phyloP scores from a whole-genome alignment of 2,797 vertebrate species.

The Thalassophryne amazonica region DNA sequence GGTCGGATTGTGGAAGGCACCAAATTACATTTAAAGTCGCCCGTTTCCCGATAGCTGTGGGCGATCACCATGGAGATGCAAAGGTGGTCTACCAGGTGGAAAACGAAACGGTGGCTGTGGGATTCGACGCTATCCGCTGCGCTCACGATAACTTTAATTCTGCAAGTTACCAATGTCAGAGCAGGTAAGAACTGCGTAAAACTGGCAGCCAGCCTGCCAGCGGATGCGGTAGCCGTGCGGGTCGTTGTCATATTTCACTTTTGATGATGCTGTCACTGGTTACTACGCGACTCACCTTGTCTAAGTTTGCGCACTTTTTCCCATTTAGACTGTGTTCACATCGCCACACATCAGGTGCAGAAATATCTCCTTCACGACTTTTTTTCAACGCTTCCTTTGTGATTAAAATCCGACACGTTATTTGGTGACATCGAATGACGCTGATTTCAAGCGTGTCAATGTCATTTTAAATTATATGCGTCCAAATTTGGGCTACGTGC shows the following conservation, averaged over 20 bases:
- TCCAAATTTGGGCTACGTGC: not conserved
- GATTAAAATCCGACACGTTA: too few relatives aligned
- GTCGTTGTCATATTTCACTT: slow-evolving; percentile 4
- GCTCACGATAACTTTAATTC: slow-evolving; percentile 76
- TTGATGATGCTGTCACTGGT: not conserved
- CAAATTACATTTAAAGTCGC: slow-evolving; percentile 60
- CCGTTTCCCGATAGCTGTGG: slow-evolving; percentile 63
- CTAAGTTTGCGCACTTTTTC: not conserved
- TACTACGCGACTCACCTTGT: not conserved
- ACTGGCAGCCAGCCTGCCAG: slow-evolving; percentile 20
- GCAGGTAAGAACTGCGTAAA: slow-evolving; percentile 84
- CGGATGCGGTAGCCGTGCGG: not conserved
- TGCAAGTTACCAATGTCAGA: slow-evolving; percentile 81
- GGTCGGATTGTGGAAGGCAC: slow-evolving; percentile 70
- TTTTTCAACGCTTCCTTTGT: too few relatives aligned
- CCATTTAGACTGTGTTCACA: too few relatives aligned
- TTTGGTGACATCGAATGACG: not conserved
- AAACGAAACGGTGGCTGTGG: slow-evolving; percentile 89
- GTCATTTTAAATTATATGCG: not conserved
- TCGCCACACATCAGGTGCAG: too few relatives aligned
- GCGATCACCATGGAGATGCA: slow-evolving; percentile 85
- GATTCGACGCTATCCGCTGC: slow-evolving; percentile 76
- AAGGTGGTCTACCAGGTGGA: slow-evolving; percentile 90
- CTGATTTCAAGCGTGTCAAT: too few relatives aligned
- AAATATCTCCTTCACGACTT: too few relatives aligned